Conservation (phyloP, 2,888 invertebrate species). For the Agriopis marginaria region DNA sequence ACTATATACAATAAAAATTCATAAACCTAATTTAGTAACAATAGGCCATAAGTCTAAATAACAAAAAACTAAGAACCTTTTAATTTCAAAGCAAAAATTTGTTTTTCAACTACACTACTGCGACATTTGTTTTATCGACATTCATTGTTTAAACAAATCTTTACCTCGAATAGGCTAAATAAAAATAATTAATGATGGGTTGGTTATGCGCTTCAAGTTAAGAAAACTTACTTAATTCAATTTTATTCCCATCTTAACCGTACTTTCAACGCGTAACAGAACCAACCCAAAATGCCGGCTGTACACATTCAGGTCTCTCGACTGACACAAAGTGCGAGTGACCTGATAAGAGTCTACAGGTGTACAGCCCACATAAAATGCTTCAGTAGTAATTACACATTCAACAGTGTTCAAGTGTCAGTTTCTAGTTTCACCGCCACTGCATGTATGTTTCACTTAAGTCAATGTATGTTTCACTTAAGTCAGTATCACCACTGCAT, state of each 20-base stretch:
- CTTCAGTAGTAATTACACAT: not conserved
- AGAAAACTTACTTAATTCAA: not conserved
- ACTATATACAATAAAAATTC: conserved; percentile 23
- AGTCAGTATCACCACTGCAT: conserved; percentile 26
- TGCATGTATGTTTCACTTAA: not conserved
- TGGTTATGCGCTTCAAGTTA: not conserved
- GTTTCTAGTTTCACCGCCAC: conserved; percentile 1
- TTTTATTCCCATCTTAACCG: not conserved
- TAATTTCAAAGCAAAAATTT: conserved; percentile 3
- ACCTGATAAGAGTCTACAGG: no score
- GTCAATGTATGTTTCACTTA: not conserved
- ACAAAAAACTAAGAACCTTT: not conserved
- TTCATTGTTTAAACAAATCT: not conserved
- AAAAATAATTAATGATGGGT: not conserved
- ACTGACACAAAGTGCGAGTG: no score
- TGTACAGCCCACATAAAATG: not conserved
- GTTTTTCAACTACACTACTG: not conserved
- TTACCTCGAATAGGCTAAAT: conserved; percentile 1
- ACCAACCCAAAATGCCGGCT: not conserved
- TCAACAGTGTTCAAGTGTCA: not conserved
- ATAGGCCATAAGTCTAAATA: conserved; percentile 2
- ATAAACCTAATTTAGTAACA: not conserved
- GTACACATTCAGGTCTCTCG: not conserved
- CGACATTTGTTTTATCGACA: not conserved
- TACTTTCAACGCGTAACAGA: not conserved